Base-by-base conservation (phyloP, 1,140 invertebrate species). In the Elymnias hypermnestra region DNA sequence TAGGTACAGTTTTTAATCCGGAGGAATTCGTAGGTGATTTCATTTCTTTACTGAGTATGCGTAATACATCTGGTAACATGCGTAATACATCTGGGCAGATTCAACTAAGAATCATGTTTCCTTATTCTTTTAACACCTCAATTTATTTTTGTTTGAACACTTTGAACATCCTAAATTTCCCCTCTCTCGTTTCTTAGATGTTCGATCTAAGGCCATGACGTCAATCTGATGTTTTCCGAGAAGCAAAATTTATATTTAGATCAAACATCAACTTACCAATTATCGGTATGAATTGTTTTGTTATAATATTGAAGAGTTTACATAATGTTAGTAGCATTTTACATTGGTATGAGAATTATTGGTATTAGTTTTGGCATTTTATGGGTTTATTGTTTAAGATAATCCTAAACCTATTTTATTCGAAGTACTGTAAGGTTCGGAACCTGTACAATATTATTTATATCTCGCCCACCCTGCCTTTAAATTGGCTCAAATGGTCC, bases 401-500 rank as follows among this genome's bases (percentile, higher is more conserved):
- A n/a, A n/a, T n/a, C n/a, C n/a, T n/a, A n/a, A n/a, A n/a, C n/a
- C n/a, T n/a, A n/a, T n/a, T n/a, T n/a, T n/a, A n/a, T n/a, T n/a
- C n/a, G n/a, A n/a, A n/a, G n/a, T n/a, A n/a, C n/a, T n/a, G n/a
- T n/a, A n/a, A n/a, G n/a, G 48, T 36, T 49, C 39, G 26, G 56
- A 46, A 43, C 33, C 23, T 17, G 13, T 25, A 48, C 56, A 40
- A 48, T 53, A 53, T 41, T 69, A 65, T 51, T 64, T 66, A 65
- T 66, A 60, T 62, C 57, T 58, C 60, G 53, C 56, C 61, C 46
- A 62, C 60, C 51, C 55, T 51, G 54, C 44, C 49, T 54, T 46
- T 46, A 66, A 77, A 77, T 78, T 78, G 67, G 50, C 43, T 61
- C 41, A 70, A 75, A 63, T 71, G 59, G 63, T 60, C 46, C 55